A percentile compares a stretch with the other conserved stretches of the same genome.
phyloP scores from a whole-genome alignment of 1,140 invertebrate genomes.

The Drosophila gunungcola region DNA sequence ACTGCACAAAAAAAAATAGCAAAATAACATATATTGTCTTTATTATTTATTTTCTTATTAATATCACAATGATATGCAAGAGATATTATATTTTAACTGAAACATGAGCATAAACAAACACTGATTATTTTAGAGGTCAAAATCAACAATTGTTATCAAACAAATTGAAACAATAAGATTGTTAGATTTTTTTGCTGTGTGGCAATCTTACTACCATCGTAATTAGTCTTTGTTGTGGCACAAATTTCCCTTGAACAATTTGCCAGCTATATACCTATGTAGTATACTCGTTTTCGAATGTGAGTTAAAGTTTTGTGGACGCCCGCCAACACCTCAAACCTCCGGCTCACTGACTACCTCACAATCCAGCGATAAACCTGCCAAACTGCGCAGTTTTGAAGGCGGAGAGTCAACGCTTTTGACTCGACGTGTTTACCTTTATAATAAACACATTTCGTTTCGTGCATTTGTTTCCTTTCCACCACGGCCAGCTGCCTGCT shows the following conservation, averaged over 20 bases:
- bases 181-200: background rate
- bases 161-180: no score
- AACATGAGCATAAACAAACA: no score
- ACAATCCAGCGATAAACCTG: slow-evolving; percentile 23
- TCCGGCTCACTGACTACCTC: slow-evolving; percentile 7
- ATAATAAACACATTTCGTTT: slow-evolving; percentile 75
- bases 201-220: slow-evolving; percentile 38
- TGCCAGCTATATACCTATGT: background rate
- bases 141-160: no score
- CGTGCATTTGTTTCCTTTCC: slow-evolving; percentile 60
- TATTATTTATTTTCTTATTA: background rate
- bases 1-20: background rate
- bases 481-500: slow-evolving; percentile 39
- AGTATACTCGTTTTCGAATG: background rate
- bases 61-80: no score
- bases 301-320: slow-evolving; percentile 24
- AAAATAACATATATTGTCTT: background rate
- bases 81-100: no score
- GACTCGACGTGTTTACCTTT: slow-evolving; percentile 72
- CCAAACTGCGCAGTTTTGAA: slow-evolving; percentile 65
- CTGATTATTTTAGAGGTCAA: no score
- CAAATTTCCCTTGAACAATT: slow-evolving; percentile 42
- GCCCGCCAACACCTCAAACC: slow-evolving; percentile 24
- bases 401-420: slow-evolving; percentile 60
- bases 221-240: slow-evolving; percentile 50